Conservation (phyloP, 2,888 invertebrate species). For the Dioctria linearis region DNA sequence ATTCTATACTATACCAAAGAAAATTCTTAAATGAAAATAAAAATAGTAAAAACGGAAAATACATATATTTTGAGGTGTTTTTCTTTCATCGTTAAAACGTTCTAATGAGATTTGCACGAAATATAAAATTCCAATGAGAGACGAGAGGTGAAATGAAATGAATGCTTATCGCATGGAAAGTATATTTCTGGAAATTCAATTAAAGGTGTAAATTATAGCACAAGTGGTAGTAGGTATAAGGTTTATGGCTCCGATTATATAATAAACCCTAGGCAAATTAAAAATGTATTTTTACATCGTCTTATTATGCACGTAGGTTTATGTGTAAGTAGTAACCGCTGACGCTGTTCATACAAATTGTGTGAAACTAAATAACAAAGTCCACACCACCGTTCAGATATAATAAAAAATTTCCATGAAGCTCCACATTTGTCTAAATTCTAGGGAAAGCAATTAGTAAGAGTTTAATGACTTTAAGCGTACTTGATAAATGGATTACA, state of each 20-base stretch:
- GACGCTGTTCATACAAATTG: too few relatives aligned
- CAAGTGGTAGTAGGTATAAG: too few relatives aligned
- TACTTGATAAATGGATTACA: slow-evolving; percentile 48
- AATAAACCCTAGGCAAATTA: too few relatives aligned
- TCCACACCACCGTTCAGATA: neutral
- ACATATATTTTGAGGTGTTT: slow-evolving; percentile 18
- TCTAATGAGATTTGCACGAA: slow-evolving; percentile 41
- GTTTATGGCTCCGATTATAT: too few relatives aligned
- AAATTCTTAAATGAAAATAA: slow-evolving; percentile 1
- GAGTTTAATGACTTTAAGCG: slow-evolving; percentile 46
- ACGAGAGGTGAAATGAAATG: slow-evolving; percentile 1
- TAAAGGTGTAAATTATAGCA: slow-evolving; percentile 41
- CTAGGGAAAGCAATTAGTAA: slow-evolving; percentile 37
- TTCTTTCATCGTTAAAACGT: slow-evolving; percentile 22
- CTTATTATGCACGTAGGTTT: too few relatives aligned
- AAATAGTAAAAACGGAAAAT: neutral
- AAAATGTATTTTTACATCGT: too few relatives aligned
- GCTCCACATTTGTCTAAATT: slow-evolving; percentile 17
- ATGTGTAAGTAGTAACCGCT: too few relatives aligned
- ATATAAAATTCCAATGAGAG: slow-evolving; percentile 3
- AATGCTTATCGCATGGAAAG: slow-evolving; percentile 27
- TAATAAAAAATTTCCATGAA: slow-evolving; percentile 5
- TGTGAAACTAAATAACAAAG: neutral
- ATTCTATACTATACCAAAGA: neutral
- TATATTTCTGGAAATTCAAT: slow-evolving; percentile 21